Conservation (phyloP, 2,888 invertebrate genomes). For the Alloplasta piceator region DNA sequence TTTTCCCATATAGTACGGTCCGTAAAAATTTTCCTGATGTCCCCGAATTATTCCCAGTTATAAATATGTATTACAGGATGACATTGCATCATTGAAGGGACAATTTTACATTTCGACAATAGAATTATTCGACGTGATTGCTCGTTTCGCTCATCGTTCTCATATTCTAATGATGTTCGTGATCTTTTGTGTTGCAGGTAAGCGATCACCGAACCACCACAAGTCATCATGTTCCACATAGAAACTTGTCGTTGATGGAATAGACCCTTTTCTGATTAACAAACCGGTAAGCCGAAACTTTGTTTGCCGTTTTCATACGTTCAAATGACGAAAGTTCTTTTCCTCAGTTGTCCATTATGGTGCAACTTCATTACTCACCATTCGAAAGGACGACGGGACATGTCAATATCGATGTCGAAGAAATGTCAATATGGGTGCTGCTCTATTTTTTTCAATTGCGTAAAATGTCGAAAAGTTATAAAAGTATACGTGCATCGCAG, state of each 20-base stretch:
- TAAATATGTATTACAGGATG: no score
- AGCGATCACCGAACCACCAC: neutral
- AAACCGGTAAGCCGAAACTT: conserved; percentile 29
- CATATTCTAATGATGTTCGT: conserved; percentile 15
- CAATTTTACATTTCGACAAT: no score
- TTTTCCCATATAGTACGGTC: conserved; percentile 5
- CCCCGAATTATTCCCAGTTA: no score
- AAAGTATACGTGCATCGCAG: conserved; percentile 16
- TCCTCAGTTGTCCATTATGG: no score
- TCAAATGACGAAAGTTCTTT: no score
- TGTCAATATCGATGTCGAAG: no score
- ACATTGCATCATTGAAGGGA: no score
- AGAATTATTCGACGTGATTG: no score
- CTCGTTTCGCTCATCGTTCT: no score
- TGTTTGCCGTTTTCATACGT: no score
- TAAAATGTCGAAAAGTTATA: conserved; percentile 14
- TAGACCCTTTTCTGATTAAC: neutral
- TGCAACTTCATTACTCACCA: conserved; percentile 3
- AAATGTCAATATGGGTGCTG: no score
- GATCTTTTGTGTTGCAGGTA: conserved; percentile 47
- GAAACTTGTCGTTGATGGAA: neutral
- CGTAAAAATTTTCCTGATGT: neutral
- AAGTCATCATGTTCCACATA: neutral
- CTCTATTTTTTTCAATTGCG: neutral
- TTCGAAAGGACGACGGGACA: neutral